Base-by-base conservation (phyloP, 2,888 invertebrate species). In the Mythimna vitellina region DNA sequence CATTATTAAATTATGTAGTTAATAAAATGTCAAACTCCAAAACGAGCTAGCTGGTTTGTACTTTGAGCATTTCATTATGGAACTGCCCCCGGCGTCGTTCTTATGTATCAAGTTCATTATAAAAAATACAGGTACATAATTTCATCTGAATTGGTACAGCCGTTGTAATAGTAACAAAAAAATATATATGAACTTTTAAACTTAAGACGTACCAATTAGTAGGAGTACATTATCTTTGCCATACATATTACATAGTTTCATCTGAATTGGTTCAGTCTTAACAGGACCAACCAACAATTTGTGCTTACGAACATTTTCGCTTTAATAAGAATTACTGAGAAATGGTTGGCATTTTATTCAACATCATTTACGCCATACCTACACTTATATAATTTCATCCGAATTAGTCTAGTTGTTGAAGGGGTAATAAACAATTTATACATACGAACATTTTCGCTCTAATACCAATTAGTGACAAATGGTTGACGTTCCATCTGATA, bases 11-110 rank as follows among this genome's bases (percentile, higher is more conserved):
- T 81, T 72, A 57, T 56, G 53, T 62, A 35, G 62, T 65, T 63
- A 65, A 22, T 64, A 64, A 76, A 81, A 77, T 77, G 82, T 72
- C 78, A 81, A 65, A 65, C 51, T 38, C 70, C 81, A 76, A 81
- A 78, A 78, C 51, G 58, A 76, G 65, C 46, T 42, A 57, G 65
- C 32, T 62, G 49, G 60, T 75, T 68, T 68, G 64, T 64, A 49
- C 53, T 80, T 77, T 49, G 49, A 60, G 20, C 14, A 64, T 68
- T 61, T 51, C 64, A 65, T 64, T 66, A 58, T 56, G 38, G 12
- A 60, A 49, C n/a, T 22, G 60, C 49, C 22, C 2, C 42, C 35
- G 57, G 61, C 57, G 12, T 35, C 5, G 14, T 56, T 22, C 12
- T 38, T 60, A 25, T 68, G 35, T 63, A 38, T 51, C n/a, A 22